Evolutionary conservation across 2,113 vertebrate species (phyloP), one percentile per base, ranked within the genome.

Genomic region (Ptilorrhoa leucosticta): DNA sequence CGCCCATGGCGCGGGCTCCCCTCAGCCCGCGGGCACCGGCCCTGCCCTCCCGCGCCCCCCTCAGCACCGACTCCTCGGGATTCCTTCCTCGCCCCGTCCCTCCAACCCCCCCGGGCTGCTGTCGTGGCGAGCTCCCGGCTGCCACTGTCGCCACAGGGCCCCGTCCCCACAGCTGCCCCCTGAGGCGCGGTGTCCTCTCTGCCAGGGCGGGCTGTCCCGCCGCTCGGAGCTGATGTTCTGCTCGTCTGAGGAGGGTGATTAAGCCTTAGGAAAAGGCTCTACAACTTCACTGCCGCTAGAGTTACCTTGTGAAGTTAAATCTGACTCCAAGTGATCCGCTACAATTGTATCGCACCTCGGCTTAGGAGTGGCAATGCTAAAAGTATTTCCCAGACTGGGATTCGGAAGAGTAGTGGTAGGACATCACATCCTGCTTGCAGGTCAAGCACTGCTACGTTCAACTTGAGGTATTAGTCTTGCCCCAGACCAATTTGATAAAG

Each of bases 161-260:
- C 12, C 16, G 13, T 28, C 31, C 66, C 27, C 30, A 0, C 54
- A 14, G 68, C 30, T 47, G 1, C 2, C 33, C 35, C 22, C 37
- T 15, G 91, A 51, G 64, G 73, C 45, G 4, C 28, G 1, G 58
- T 3, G 12, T 4, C 22, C 65, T 3, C n/a, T 15, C 3, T 3
- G 30, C 11, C 54, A 4, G 28, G 17, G 18, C 33, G 28, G 47
- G 63, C 37, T 35, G n/a, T 19, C 11, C 45, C 3, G 24, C 30
- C 30, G 0, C 19, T 26, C 18, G 4, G 11, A 23, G 61, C 0
- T 9, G 13, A 0, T 2, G 26, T 12, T 9, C 40, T 33, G 54
- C 66, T 56, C 54, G 0, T 5, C 61, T 31, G 22, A 23, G 21
- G 27, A 7, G 50, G 21, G 5, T 10, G 47, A 11, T 1, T 4